These are phyloP conservation scores for Leucopsar rothschildi DNA, from an alignment of 2,113 vertebrate species.

Conservation along the genomic window DNA sequence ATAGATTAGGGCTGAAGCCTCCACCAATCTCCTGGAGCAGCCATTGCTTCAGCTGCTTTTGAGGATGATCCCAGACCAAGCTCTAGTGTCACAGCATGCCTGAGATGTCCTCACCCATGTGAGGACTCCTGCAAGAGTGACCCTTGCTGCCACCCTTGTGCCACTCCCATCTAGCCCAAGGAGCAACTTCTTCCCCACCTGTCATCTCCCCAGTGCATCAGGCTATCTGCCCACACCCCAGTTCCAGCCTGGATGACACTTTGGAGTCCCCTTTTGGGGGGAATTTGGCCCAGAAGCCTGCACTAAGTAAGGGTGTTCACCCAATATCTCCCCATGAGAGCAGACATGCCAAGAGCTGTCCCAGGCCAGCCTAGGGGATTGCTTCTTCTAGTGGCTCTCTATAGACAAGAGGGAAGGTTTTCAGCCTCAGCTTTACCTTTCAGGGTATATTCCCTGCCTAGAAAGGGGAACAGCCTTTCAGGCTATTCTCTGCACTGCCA, in stretches of 20 bases:
- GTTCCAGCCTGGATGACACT: neutral
- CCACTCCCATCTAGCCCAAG: neutral
- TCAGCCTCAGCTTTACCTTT: neutral
- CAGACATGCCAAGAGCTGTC: neutral
- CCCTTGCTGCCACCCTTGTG: neutral
- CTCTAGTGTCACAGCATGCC: neutral
- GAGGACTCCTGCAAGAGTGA: neutral
- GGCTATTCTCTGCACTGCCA: fast-evolving
- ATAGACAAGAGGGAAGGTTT: neutral
- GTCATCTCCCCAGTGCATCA: neutral
- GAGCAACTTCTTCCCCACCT: neutral
- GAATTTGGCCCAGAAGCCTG: neutral
- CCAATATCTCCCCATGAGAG: neutral
- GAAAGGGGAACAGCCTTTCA: neutral
- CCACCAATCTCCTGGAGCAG: neutral
- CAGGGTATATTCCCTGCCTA: neutral
- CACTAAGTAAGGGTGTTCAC: neutral
- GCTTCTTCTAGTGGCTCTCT: neutral
- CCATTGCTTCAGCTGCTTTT: neutral
- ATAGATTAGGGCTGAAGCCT: neutral
- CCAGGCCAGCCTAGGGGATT: neutral
- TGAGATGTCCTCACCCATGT: neutral
- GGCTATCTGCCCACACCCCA: fast-evolving
- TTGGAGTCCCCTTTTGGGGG: neutral
- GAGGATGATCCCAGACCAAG: neutral